Conservation (phyloP, 1,140 invertebrate genomes). For the Caerostris extrusa region DNA sequence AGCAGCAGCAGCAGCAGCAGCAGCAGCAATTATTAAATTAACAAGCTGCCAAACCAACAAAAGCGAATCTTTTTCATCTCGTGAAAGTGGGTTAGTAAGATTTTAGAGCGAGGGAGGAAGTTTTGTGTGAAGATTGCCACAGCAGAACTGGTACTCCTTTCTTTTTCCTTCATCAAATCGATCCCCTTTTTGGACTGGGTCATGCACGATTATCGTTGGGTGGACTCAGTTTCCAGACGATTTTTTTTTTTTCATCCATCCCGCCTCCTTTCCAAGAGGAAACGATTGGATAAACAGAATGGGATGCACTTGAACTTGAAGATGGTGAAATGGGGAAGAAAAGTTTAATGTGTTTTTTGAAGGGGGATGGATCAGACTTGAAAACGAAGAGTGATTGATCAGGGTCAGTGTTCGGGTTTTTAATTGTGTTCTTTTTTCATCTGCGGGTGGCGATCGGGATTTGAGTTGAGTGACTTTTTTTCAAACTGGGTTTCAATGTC, state of each 20-base stretch:
- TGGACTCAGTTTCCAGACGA: neutral
- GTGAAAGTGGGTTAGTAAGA: constrained; percentile 12
- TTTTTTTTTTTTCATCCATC: neutral
- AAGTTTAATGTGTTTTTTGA: neutral
- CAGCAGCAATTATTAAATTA: neutral
- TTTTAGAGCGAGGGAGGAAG: neutral
- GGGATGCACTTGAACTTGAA: constrained; percentile 22
- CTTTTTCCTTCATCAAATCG: neutral
- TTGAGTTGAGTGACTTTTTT: constrained; percentile 27
- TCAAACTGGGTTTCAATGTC: constrained; percentile 53
- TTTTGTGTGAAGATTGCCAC: neutral
- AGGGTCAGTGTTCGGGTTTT: constrained; percentile 33
- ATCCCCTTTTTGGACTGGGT: constrained; percentile 41
- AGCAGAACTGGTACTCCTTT: neutral
- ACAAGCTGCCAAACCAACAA: neutral
- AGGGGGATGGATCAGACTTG: neutral
- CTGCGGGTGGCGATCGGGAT: neutral
- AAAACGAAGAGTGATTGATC: neutral
- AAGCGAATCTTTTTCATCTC: neutral
- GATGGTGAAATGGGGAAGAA: neutral
- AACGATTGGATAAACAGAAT: neutral
- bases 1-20: neutral
- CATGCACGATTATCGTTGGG: constrained; percentile 38
- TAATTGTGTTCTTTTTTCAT: neutral
- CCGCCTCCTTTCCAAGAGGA: constrained; percentile 4